Percentiles rank a stretch among this genome's conserved stretches.
Conservation (phyloP, 2,888 invertebrate species). For the Catonia carolina region DNA sequence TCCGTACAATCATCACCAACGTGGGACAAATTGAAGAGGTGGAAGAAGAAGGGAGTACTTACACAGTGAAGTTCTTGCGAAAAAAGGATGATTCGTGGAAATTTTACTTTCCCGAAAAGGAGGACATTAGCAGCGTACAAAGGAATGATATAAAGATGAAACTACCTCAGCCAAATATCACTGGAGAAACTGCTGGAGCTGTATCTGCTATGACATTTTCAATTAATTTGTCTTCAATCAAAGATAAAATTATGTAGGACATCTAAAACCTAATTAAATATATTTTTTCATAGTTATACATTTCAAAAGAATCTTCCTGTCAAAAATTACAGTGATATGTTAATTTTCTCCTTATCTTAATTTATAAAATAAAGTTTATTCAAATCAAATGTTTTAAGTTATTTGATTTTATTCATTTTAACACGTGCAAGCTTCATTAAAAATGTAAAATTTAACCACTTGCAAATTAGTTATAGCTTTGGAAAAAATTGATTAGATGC, state of each 20-base stretch:
- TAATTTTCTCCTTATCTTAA: not conserved
- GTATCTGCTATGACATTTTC: slow-evolving; percentile 12
- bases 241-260: not conserved
- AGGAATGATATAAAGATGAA: slow-evolving; percentile 7
- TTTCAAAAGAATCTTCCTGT: not conserved
- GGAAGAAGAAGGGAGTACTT: slow-evolving; percentile 5
- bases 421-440: slow-evolving; percentile 9
- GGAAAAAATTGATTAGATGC: slow-evolving; percentile 11
- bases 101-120: slow-evolving; percentile 16
- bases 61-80: slow-evolving; percentile 9
- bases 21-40: slow-evolving; percentile 14
- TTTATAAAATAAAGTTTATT: slow-evolving; percentile 7
- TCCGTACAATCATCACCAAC: too few species aligned
- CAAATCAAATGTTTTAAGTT: not conserved
- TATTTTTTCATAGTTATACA: not conserved
- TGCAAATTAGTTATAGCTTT: not conserved
- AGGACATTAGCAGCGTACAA: not conserved
- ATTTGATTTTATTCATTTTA: not conserved
- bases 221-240: slow-evolving; percentile 8
- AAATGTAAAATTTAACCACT: slow-evolving; percentile 8
- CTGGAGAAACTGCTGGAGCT: slow-evolving; percentile 14
- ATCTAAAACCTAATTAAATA: not conserved
- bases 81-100: slow-evolving; percentile 14
- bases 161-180: slow-evolving; percentile 10
- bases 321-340: not conserved